Base-by-base conservation (phyloP, 30 jellyfish, hydroid and myxozoan species). In the Aurelia coerulea region DNA sequence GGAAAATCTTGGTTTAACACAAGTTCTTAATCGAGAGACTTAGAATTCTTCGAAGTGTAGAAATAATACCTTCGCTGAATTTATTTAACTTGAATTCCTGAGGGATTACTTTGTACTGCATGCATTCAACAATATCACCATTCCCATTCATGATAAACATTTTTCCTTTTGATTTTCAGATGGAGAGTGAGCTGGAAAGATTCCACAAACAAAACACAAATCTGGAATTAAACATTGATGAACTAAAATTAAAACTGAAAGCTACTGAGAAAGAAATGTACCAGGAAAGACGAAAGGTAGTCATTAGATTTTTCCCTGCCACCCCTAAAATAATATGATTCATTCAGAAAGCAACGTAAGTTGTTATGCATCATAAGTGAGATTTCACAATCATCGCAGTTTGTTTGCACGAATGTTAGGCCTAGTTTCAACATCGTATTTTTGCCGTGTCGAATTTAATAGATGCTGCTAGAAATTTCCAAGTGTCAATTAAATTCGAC, bases 161-260 rank as follows among this genome's bases (percentile, higher is more conserved):
- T 6, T 16, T 71, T 84, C 60, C 54, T n/a, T 41, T 17, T 68
- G 42, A 35, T 10, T 29, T 67, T 7, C 77, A 95, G 99, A 95
- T 95, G 99, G 99, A 95, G 68, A 95, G 97, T 73, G 99, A 95
- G 85, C 88, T 95, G 74, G 99, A 95, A 72, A 68, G 99, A 49
- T 95, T 95, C 60, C 99, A 95, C 78, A 95, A 95, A 65, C 99
- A 95, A 65, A 95, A 95, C 75, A 95, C 97, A 37, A 95, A 91
- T 18, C 88, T 89, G 2, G 99, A 95, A 72, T 86, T 95, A 18
- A 88, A 91, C 90, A 89, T 95, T 41, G 97, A 97, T 41, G 97
- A 95, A 52, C 89, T 88, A 68, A 71, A 94, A 59, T 78, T 82
- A 72, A 95, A 95, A 54, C 87, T 90, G 71, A 95, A 95, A 64